These are phyloP conservation scores for Baryphthengus martii DNA, from an alignment of 2,113 vertebrate species.

Conservation along the genomic window DNA sequence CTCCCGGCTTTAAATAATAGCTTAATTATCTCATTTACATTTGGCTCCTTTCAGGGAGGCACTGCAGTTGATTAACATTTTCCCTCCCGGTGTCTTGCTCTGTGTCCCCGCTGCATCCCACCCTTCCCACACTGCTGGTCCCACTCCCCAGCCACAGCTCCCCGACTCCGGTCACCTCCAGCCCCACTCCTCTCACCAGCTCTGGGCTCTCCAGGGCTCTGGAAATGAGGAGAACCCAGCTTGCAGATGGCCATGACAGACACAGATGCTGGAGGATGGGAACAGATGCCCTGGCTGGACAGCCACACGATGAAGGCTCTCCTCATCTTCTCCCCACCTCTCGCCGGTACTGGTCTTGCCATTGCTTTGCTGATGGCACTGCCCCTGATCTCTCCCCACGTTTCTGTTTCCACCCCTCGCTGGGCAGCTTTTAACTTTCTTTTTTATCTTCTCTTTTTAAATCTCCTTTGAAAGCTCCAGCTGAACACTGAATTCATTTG, in stretches of 20 bases:
- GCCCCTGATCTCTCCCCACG: constrained; percentile 23
- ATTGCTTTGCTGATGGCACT: neutral
- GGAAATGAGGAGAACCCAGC: neutral
- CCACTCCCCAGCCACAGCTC: neutral
- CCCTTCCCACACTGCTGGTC: neutral
- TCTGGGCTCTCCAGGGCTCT: neutral
- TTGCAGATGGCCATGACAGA: neutral
- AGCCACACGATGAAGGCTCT: neutral
- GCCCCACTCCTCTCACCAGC: neutral
- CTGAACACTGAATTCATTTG: constrained; percentile 43
- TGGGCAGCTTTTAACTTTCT: constrained; percentile 59
- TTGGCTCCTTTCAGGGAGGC: constrained; percentile 70
- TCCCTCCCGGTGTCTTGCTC: constrained; percentile 59
- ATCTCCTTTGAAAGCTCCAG: constrained; percentile 57
- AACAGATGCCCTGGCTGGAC: neutral
- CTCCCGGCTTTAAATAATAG: constrained; percentile 75
- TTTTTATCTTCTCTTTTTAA: constrained; percentile 57
- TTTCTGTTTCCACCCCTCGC: constrained; percentile 43
- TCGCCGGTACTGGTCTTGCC: neutral
- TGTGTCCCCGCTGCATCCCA: neutral
- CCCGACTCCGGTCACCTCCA: neutral
- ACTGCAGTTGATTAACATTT: constrained; percentile 72
- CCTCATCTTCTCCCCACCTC: neutral
- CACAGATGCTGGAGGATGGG: neutral
- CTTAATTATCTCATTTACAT: constrained; percentile 79